phyloP scores from a whole-genome alignment of 2,113 vertebrate species.

The Corythornis cristatus region DNA sequence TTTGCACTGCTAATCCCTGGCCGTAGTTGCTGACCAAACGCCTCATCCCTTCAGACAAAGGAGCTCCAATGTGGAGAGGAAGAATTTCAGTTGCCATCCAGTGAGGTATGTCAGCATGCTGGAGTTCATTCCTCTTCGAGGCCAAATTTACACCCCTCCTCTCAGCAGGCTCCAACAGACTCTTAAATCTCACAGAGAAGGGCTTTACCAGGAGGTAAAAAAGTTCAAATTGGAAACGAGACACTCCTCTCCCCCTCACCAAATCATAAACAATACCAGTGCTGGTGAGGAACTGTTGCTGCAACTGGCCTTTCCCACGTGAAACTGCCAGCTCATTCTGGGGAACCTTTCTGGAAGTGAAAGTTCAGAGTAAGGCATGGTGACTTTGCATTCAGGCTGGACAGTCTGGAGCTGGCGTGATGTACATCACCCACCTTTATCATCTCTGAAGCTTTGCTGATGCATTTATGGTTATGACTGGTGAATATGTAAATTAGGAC shows the following conservation, averaged over 20 bases:
- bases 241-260: accelerated
- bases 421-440: not conserved
- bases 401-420: not conserved
- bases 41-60: not conserved
- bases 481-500: not conserved
- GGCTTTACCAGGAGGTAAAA: not conserved
- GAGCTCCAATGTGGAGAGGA: not conserved
- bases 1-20: not conserved
- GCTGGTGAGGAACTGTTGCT: not conserved
- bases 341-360: not conserved
- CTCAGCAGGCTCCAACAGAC: not conserved
- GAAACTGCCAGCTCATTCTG: not conserved
- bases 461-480: not conserved
- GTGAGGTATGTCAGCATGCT: not conserved
- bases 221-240: not conserved
- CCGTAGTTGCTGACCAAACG: not conserved
- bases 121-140: not conserved
- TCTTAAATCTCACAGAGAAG: not conserved
- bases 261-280: not conserved
- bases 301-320: not conserved
- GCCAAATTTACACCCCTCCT: not conserved
- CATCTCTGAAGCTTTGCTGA: not conserved
- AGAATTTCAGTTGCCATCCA: not conserved
- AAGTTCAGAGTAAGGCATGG: not conserved
- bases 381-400: not conserved